Evolutionary conservation across 1,140 invertebrate species (phyloP).

Genomic region (Ceratina australensis): DNA sequence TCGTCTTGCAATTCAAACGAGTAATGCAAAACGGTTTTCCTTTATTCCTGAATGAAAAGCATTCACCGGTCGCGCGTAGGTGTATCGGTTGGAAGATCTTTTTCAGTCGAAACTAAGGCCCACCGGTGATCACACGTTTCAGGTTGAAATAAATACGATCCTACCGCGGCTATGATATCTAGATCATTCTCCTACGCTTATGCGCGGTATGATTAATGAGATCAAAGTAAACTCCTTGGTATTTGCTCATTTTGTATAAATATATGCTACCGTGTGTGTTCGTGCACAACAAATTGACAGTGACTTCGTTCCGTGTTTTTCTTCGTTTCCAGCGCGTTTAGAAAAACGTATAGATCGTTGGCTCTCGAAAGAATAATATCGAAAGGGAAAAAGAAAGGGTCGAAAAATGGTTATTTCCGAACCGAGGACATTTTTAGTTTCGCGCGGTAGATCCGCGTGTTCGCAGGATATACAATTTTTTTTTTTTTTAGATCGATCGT

Average conservation of each 20-base stretch:
- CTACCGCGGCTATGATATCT: slow-evolving; percentile 10
- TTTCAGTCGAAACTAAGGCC: background rate
- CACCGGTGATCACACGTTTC: background rate
- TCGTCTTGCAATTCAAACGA: background rate
- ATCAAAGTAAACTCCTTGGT: slow-evolving; percentile 19
- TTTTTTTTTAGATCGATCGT: background rate
- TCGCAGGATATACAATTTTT: background rate
- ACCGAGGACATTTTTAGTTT: slow-evolving; percentile 8
- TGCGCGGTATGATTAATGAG: slow-evolving; percentile 18
- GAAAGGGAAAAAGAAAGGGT: background rate
- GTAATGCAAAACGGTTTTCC: background rate
- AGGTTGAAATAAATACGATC: slow-evolving; percentile 10
- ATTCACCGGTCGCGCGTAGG: too few species aligned
- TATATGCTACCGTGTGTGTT: background rate
- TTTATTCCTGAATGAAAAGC: background rate
- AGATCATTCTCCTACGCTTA: slow-evolving; percentile 12
- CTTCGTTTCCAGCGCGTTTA: background rate
- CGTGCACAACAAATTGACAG: slow-evolving; percentile 14
- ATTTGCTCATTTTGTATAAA: too few species aligned
- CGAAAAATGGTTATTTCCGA: background rate
- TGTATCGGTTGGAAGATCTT: background rate
- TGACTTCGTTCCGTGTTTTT: background rate
- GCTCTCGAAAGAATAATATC: slow-evolving; percentile 7
- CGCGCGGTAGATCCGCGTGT: background rate
- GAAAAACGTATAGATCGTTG: background rate